Percentiles rank a stretch among this genome's conserved stretches.
These are phyloP conservation scores for Magallana gigas DNA, from an alignment of 1,140 invertebrate species.

Conservation along the genomic window DNA sequence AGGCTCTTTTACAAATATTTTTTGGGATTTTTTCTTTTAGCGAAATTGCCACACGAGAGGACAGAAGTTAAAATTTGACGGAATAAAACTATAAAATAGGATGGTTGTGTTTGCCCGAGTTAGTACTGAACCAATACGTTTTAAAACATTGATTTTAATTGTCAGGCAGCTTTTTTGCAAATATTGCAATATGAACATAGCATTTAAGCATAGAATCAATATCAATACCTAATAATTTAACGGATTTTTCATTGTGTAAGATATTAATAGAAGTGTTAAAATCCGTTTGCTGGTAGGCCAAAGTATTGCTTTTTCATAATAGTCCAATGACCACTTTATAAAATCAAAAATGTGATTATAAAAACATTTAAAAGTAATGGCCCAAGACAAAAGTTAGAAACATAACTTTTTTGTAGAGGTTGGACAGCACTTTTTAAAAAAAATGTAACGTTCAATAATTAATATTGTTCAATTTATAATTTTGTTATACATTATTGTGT, in stretches of 20 bases:
- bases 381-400: neutral
- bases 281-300: neutral
- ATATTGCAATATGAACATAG: constrained; percentile 46
- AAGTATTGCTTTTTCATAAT: neutral
- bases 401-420: too few species aligned
- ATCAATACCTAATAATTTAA: constrained; percentile 48
- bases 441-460: too few species aligned
- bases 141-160: neutral
- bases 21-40: neutral
- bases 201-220: constrained; percentile 54
- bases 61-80: constrained; percentile 51
- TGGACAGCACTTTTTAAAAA: neutral
- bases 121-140: constrained; percentile 39
- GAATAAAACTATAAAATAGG: constrained; percentile 49
- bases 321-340: neutral
- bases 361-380: neutral
- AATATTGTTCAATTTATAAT: too few species aligned
- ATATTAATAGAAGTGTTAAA: neutral
- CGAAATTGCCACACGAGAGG: constrained; percentile 35
- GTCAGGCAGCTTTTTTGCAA: constrained; percentile 17
- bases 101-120: constrained; percentile 36
- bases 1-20: neutral
- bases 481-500: too few species aligned
- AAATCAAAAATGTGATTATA: neutral
- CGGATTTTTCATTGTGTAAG: constrained; percentile 40